A percentile compares a stretch with the other conserved stretches of the same genome.
Conservation (phyloP, 2,113 vertebrate species). For the Cervus canadensis region DNA sequence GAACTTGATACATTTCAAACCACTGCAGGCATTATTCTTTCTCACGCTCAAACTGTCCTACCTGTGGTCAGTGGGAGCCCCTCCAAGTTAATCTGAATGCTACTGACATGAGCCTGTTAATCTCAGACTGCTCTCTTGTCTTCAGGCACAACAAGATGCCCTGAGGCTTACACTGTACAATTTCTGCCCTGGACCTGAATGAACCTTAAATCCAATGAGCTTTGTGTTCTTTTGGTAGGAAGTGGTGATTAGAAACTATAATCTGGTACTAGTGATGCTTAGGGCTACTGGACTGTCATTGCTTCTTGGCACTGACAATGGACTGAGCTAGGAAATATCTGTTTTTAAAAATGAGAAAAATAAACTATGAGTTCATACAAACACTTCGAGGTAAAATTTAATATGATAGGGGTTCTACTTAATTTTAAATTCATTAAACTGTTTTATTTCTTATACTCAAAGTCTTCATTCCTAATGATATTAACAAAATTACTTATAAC, state of each 20-base stretch:
- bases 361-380: background rate
- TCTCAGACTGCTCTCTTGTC: background rate
- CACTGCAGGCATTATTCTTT: background rate
- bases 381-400: constrained; percentile 18
- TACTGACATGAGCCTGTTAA: background rate
- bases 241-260: constrained; percentile 27
- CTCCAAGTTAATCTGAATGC: background rate
- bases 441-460: constrained; percentile 6
- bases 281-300: background rate
- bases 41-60: background rate
- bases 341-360: constrained; percentile 21
- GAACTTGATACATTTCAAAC: background rate
- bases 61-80: background rate
- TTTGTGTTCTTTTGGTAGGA: background rate
- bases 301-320: background rate
- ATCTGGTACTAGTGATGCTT: background rate
- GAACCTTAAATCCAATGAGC: constrained; percentile 4
- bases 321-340: background rate
- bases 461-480: constrained; percentile 1
- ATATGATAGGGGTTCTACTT: background rate
- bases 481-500: constrained; percentile 25
- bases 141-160: background rate
- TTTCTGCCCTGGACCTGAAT: background rate
- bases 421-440: constrained; percentile 16
- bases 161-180: background rate